Percentiles rank a stretch among this genome's conserved stretches.
phyloP scores from a whole-genome alignment of 2,113 vertebrate species.

The Onychorhynchus coronatus region DNA sequence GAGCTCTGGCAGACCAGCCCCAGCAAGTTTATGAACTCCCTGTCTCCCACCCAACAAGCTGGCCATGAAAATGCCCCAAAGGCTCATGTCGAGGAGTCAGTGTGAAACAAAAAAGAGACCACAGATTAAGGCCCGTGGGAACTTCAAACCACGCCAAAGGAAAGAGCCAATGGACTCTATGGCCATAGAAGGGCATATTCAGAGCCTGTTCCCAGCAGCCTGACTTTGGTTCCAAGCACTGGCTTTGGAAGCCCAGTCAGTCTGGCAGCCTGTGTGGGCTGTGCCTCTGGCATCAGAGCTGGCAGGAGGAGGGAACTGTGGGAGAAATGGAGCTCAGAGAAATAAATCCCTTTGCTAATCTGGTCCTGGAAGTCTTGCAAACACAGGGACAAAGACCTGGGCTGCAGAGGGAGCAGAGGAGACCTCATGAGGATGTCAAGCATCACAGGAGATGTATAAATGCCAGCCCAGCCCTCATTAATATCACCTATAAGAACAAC shows the following conservation, averaged over 20 bases:
- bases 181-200: conserved; percentile 1
- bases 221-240: not conserved
- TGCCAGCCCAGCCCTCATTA: not conserved
- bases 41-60: conserved; percentile 27
- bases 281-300: not conserved
- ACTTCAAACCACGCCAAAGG: not conserved
- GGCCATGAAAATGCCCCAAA: not conserved
- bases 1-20: not conserved
- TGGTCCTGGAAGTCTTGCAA: rapidly evolving
- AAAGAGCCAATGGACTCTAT: not conserved
- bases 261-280: conserved; percentile 46
- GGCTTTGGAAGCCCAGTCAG: not conserved
- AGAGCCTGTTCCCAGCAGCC: not conserved
- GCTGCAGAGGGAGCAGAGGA: not conserved
- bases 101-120: conserved; percentile 25
- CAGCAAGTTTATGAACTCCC: not conserved
- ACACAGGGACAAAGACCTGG: not conserved
- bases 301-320: not conserved
- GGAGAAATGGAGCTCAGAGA: not conserved
- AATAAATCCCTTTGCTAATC: not conserved
- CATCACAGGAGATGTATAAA: not conserved
- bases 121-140: not conserved
- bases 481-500: not conserved
- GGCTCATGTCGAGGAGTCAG: not conserved
- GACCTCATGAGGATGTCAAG: rapidly evolving